Conservation (phyloP, 2,888 invertebrate genomes). For the Agrotis ipsilon region DNA sequence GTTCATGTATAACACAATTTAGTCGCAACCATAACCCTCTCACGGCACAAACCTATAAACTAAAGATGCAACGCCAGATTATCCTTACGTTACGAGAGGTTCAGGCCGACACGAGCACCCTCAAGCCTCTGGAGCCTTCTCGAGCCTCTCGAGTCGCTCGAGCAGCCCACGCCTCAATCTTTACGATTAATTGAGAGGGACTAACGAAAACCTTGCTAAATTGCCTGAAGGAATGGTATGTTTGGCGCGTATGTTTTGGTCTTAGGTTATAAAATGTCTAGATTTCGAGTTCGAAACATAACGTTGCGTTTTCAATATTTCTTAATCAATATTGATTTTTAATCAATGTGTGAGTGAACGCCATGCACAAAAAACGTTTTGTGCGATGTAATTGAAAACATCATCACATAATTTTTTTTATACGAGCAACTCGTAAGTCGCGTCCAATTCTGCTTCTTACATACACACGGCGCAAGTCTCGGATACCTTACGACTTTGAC, state of each 20-base stretch:
- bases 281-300: no score
- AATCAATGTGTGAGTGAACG: no score
- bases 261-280: no score
- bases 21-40: conserved; percentile 23
- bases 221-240: conserved; percentile 72
- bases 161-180: conserved; percentile 65
- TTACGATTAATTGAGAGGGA: conserved; percentile 83
- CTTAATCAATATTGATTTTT: no score
- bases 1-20: conserved; percentile 6
- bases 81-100: conserved; percentile 66
- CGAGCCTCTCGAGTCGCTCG: conserved; percentile 63
- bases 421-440: no score
- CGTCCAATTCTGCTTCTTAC: no score
- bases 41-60: conserved; percentile 47
- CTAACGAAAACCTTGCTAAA: conserved; percentile 74
- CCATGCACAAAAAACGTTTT: no score
- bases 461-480: no score
- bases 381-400: no score
- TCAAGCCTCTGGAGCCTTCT: conserved; percentile 60
- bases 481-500: no score
- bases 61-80: conserved; percentile 64
- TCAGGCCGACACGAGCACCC: conserved; percentile 67
- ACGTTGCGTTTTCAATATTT: no score
- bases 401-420: no score
- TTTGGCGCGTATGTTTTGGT: conserved; percentile 45